Evolutionary conservation across 1,140 invertebrate genomes (phyloP), one percentile per base, ranked within the genome.

Genomic region (Cydia fagiglandana): DNA sequence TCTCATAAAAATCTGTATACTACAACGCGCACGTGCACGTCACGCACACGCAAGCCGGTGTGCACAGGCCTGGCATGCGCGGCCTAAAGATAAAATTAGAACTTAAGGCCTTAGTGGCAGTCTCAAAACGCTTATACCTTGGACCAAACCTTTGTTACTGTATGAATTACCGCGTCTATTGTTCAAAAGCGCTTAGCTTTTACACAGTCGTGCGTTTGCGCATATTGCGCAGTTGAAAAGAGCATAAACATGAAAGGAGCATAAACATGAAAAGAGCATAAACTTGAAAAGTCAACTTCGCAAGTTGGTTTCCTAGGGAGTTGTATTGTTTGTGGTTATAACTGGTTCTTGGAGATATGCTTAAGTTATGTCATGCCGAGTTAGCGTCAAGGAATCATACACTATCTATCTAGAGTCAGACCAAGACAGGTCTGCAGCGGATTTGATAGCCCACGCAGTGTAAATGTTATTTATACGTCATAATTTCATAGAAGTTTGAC

Each of bases 141-240:
- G 66, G 28, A 75, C 78, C 34, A 75, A 78, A 79, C 64, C 66
- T 17, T 76, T 79, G 80, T 81, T 80, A 76, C 79, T 81, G 81
- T 76, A 86, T 83, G 81, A 83, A 80, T 83, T 82, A 84, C 81
- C 80, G 75, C 74, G 76, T 80, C 80, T 86, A 83, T 83, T 80
- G 78, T 81, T 78, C 75, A 38, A 73, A 83, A 86, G 79, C 80
- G 78, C 66, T 70, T 70, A 41, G 79, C 81, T 80, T 80, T 82
- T 83, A 84, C 79, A 79, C 77, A 76, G 64, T 78, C 78, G 77
- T 83, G 80, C 80, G 83, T 84, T 78, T 78, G 80, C 79, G 81
- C 77, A 83, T 24, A 61, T 24, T 20, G 56, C 56, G 56, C 56
- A 61, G 17, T 61, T 12, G 17, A 61, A 61, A 61, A 61, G 7